phyloP scores from a whole-genome alignment of 2,797 vertebrate genomes.

The Vespertilio murinus region DNA sequence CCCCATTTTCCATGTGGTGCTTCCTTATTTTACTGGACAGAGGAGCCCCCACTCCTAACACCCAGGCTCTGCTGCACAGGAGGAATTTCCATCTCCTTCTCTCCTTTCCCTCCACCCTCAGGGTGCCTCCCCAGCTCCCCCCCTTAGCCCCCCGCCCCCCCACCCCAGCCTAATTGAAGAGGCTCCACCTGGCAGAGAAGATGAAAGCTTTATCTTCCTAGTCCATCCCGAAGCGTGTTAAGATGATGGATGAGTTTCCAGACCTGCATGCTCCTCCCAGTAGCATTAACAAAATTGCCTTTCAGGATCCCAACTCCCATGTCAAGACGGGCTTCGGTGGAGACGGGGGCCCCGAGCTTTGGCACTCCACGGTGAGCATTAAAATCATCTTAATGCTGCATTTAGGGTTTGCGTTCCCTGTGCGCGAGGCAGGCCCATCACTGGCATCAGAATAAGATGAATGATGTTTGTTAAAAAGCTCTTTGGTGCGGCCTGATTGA shows the following conservation, averaged over 20 bases:
- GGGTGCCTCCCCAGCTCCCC: background rate
- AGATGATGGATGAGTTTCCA: slow-evolving; percentile 79
- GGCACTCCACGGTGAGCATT: slow-evolving; percentile 61
- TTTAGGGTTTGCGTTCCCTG: slow-evolving; percentile 40
- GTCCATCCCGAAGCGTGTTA: slow-evolving; percentile 70
- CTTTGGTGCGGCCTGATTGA: slow-evolving; percentile 57
- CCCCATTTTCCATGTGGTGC: background rate
- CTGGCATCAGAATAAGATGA: slow-evolving; percentile 58
- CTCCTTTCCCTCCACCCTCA: background rate
- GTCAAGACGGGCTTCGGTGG: slow-evolving; percentile 50
- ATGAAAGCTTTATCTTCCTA: slow-evolving; percentile 78
- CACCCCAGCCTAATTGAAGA: slow-evolving; percentile 71
- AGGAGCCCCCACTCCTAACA: background rate
- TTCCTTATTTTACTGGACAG: background rate
- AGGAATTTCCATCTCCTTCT: background rate
- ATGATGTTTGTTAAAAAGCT: slow-evolving; percentile 73
- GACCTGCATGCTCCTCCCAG: slow-evolving; percentile 72
- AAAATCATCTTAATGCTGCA: slow-evolving; percentile 68
- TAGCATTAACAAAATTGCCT: slow-evolving; percentile 79
- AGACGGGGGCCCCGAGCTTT: slow-evolving; percentile 58
- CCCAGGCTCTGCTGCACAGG: background rate
- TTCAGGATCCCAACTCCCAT: slow-evolving; percentile 72
- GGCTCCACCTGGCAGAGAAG: slow-evolving; percentile 67
- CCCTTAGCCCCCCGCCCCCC: background rate
- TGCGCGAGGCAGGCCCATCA: background rate